A percentile compares a stretch with the other conserved stretches of the same genome.
Evolutionary conservation across 2,113 vertebrate genomes (phyloP).

Genomic region (Oceanodroma tethys): DNA sequence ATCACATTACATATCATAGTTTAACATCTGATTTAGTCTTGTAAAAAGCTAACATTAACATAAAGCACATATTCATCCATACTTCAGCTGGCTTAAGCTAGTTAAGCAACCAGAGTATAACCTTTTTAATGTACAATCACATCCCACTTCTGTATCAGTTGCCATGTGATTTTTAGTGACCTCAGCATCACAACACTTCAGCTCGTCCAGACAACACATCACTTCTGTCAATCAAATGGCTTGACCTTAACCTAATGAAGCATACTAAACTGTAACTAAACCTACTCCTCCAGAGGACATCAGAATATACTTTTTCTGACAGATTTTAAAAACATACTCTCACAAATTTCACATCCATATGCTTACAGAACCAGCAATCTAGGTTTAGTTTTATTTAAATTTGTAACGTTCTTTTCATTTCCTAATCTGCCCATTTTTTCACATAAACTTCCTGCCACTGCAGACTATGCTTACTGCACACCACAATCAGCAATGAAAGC

Average conservation of each 20-base stretch:
- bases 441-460: not conserved
- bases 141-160: not conserved
- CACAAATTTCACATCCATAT: not conserved
- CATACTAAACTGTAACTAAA: not conserved
- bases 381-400: not conserved
- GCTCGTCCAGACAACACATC: not conserved
- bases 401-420: not conserved
- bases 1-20: not conserved
- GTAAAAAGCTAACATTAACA: not conserved
- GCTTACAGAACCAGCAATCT: not conserved
- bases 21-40: not conserved
- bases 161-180: not conserved
- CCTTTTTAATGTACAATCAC: not conserved
- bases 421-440: not conserved
- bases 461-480: not conserved
- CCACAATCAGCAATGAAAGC: not conserved
- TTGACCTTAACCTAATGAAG: not conserved
- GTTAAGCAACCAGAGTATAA: not conserved
- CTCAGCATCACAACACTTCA: not conserved
- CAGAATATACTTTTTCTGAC: not conserved
- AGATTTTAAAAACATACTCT: not conserved
- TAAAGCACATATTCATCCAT: not conserved
- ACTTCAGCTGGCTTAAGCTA: not conserved
- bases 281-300: not conserved
- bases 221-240: not conserved